A percentile compares a stretch with the other conserved stretches of the same genome.
Evolutionary conservation across 1,140 invertebrate genomes (phyloP).

Genomic region (Drosophila neocordata): DNA sequence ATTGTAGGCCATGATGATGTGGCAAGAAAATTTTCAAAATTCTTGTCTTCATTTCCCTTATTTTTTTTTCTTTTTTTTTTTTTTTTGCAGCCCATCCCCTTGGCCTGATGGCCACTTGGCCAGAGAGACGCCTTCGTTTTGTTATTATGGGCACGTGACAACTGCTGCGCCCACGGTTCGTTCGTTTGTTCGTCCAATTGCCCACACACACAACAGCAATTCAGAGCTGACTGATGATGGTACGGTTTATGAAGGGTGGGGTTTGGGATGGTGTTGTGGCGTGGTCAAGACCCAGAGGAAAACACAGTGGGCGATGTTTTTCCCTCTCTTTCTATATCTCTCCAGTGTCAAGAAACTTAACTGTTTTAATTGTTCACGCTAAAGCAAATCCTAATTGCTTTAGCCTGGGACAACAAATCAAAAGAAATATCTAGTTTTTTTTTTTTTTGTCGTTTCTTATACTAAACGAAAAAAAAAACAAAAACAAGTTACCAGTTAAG

Average conservation of each 20-base stretch:
- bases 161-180: constrained; percentile 68
- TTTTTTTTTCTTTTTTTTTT: too few relatives aligned
- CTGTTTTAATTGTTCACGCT: constrained; percentile 45
- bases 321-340: too few relatives aligned
- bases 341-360: constrained; percentile 40
- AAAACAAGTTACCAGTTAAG: constrained; percentile 71
- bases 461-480: constrained; percentile 30
- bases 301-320: constrained; percentile 35
- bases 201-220: constrained; percentile 38
- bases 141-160: constrained; percentile 74
- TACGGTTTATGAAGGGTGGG: background rate
- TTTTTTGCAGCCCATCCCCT: background rate
- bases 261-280: background rate
- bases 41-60: background rate
- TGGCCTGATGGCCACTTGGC: constrained; percentile 1
- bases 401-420: constrained; percentile 16
- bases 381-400: constrained; percentile 64
- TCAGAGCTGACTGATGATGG: constrained; percentile 8
- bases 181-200: constrained; percentile 7
- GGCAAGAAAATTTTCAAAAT: constrained; percentile 66
- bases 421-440: constrained; percentile 7
- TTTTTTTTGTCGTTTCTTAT: background rate
- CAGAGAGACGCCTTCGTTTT: constrained; percentile 58
- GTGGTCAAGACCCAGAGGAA: constrained; percentile 16
- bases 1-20: constrained; percentile 73